These are phyloP conservation scores for Galagoides demidoff DNA, from an alignment of 2,797 vertebrate species.

Conservation along the genomic window DNA sequence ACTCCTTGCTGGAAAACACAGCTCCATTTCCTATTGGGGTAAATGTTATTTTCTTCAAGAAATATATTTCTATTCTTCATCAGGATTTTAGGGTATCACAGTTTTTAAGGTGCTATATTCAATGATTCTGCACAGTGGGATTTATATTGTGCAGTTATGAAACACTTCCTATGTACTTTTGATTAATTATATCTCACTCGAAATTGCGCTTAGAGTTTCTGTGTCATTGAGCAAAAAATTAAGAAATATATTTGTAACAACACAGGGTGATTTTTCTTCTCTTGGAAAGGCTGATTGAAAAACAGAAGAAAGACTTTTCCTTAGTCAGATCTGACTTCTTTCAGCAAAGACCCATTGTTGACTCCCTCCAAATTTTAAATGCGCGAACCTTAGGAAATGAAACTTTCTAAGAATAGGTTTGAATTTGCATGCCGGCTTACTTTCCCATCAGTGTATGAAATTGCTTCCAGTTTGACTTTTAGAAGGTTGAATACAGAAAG, in stretches of 20 bases:
- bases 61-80: conserved; percentile 22
- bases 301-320: conserved; percentile 45
- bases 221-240: background rate
- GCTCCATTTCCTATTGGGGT: conserved; percentile 86
- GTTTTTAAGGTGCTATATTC: conserved; percentile 21
- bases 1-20: conserved; percentile 79
- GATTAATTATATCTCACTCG: background rate
- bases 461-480: conserved; percentile 67
- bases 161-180: conserved; percentile 1
- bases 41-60: conserved; percentile 68
- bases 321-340: conserved; percentile 13
- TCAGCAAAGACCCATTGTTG: conserved; percentile 9
- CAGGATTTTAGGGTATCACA: background rate
- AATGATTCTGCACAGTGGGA: background rate
- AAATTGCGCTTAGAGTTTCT: background rate
- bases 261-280: background rate
- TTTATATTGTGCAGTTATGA: background rate
- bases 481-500: conserved; percentile 51
- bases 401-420: conserved; percentile 49
- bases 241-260: background rate
- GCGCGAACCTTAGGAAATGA: conserved; percentile 60
- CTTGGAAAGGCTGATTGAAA: background rate
- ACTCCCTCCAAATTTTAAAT: background rate
- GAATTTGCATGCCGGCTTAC: conserved; percentile 52
- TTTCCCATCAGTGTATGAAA: conserved; percentile 72